Conservation (phyloP, 2,888 invertebrate genomes). For the Platycnemis pennipes region DNA sequence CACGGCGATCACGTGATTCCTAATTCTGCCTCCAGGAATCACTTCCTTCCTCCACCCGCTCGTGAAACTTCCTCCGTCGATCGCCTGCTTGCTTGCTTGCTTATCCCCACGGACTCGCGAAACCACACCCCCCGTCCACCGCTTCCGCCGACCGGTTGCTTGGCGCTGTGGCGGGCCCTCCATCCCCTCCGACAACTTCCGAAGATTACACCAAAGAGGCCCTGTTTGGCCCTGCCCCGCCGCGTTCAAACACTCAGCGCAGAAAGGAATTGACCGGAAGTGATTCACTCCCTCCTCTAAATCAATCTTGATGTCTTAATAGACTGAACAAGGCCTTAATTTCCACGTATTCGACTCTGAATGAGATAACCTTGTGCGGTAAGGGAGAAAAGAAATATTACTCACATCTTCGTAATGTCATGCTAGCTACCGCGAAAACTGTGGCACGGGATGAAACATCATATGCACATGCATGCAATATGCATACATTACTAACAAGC, state of each 20-base stretch:
- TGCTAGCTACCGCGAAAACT: too few relatives aligned
- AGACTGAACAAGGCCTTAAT: too few relatives aligned
- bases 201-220: not conserved
- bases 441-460: too few relatives aligned
- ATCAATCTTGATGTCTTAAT: too few relatives aligned
- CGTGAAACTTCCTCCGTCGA: not conserved
- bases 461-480: too few relatives aligned
- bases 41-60: not conserved
- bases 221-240: not conserved
- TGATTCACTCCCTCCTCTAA: too few relatives aligned
- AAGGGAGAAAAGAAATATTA: too few relatives aligned
- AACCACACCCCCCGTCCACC: not conserved
- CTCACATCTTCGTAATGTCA: too few relatives aligned
- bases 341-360: too few relatives aligned
- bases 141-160: not conserved
- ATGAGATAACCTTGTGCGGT: too few relatives aligned
- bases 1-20: conserved; percentile 11
- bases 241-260: not conserved
- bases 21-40: not conserved
- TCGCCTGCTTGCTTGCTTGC: too few relatives aligned
- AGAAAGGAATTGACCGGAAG: not conserved
- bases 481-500: too few relatives aligned
- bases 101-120: not conserved
- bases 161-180: not conserved
- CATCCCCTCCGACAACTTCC: not conserved